Evolutionary conservation across 2,113 vertebrate genomes (phyloP).

Genomic region (Hemiprocne comata): DNA sequence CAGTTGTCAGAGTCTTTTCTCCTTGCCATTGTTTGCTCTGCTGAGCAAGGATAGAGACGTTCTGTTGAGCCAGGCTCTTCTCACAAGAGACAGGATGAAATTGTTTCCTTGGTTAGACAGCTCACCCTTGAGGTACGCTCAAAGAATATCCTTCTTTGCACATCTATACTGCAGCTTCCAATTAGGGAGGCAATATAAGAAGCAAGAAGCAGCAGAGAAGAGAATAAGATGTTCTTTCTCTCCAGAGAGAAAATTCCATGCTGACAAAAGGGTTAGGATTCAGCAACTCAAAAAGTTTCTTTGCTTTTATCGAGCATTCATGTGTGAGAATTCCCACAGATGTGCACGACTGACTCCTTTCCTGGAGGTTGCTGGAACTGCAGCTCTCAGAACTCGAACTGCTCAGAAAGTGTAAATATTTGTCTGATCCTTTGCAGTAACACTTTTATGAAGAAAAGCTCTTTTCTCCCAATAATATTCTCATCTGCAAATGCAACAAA

Average conservation of each 20-base stretch:
- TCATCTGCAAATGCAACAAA: background rate
- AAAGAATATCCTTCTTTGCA: conserved; percentile 40
- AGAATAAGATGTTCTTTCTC: conserved; percentile 8
- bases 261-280: background rate
- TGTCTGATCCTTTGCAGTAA: background rate
- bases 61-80: background rate
- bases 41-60: background rate
- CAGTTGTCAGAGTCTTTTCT: background rate
- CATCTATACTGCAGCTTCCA: conserved; percentile 30
- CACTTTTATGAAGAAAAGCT: background rate
- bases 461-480: background rate
- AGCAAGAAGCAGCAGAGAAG: background rate
- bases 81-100: background rate
- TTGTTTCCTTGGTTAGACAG: conserved; percentile 55
- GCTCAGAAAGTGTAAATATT: background rate
- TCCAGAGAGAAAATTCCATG: background rate
- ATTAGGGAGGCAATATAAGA: conserved; percentile 4
- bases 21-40: background rate
- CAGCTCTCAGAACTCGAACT: background rate
- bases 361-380: background rate
- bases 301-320: background rate
- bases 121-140: conserved; percentile 63
- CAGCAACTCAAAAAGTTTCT: background rate
- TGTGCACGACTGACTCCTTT: background rate
- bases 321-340: background rate